These are phyloP conservation scores for Tiliacea aurago DNA, from an alignment of 2,888 invertebrate genomes.

Conservation along the genomic window DNA sequence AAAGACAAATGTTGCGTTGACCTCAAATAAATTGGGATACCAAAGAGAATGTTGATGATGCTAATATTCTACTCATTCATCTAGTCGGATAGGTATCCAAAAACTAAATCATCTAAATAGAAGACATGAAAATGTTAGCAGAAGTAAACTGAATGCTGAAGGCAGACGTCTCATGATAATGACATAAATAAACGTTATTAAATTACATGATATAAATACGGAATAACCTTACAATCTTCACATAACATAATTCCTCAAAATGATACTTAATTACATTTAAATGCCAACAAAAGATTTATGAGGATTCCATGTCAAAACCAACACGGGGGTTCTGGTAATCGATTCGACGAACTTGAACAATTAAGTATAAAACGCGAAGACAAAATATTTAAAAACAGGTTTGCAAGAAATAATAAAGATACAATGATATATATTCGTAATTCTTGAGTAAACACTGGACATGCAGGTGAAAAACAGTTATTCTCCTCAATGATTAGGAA, in stretches of 20 bases:
- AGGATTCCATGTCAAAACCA: constrained; percentile 30
- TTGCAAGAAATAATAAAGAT: constrained; percentile 32
- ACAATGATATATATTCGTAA: constrained; percentile 23
- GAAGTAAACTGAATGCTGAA: not conserved
- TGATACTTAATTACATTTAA: constrained; percentile 19
- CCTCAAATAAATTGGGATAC: no score
- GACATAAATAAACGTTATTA: not conserved
- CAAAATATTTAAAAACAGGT: constrained; percentile 45
- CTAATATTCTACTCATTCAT: not conserved
- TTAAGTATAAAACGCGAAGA: constrained; percentile 26
- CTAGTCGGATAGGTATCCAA: not conserved
- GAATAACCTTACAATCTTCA: not conserved
- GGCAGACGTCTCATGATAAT: not conserved
- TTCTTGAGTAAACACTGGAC: not conserved
- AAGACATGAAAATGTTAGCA: not conserved
- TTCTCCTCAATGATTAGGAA: constrained; percentile 3
- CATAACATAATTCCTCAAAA: constrained; percentile 24
- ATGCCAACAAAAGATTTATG: constrained; percentile 28
- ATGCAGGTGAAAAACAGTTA: not conserved
- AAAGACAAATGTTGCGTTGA: no score
- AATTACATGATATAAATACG: not conserved
- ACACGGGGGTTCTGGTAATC: constrained; percentile 45
- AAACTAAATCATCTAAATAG: not conserved
- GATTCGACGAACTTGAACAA: constrained; percentile 52
- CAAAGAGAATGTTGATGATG: no score